phyloP scores from a whole-genome alignment of 2,888 invertebrate species.

The Megamerina dolium region DNA sequence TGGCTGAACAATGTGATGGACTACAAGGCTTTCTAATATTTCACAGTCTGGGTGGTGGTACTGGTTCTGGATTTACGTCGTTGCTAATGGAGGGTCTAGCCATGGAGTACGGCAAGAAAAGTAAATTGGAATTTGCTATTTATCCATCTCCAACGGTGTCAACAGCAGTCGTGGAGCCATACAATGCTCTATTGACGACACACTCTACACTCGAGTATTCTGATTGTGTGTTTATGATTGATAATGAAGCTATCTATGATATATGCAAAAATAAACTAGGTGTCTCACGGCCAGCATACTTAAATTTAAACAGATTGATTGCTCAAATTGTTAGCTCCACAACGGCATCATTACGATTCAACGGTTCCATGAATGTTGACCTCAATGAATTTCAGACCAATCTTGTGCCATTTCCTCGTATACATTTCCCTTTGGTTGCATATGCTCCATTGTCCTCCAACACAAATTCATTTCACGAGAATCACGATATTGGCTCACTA shows the following conservation, averaged over 20 bases:
- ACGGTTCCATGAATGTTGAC: conserved; percentile 85
- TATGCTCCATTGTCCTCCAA: conserved; percentile 43
- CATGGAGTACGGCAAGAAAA: conserved; percentile 80
- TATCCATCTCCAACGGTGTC: conserved; percentile 88
- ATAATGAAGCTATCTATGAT: conserved; percentile 93
- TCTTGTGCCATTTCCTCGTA: conserved; percentile 85
- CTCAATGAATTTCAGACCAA: conserved; percentile 87
- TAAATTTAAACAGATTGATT: conserved; percentile 63
- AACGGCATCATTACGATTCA: conserved; percentile 80
- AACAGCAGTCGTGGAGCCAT: conserved; percentile 91
- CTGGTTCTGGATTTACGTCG: conserved; percentile 85
- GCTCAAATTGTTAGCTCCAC: conserved; percentile 79
- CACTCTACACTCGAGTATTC: conserved; percentile 82
- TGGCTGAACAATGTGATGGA: conserved; percentile 75
- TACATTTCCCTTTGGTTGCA: conserved; percentile 57
- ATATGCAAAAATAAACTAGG: conserved; percentile 80
- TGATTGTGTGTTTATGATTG: conserved; percentile 91
- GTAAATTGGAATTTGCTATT: conserved; percentile 83
- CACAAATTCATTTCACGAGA: conserved; percentile 37
- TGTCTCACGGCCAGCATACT: conserved; percentile 66
- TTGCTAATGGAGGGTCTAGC: conserved; percentile 78
- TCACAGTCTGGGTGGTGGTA: conserved; percentile 83
- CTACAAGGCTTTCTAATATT: conserved; percentile 82
- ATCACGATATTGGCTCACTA: conserved; percentile 60
- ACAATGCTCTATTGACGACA: conserved; percentile 86